Conservation (phyloP, 2,888 invertebrate genomes). For the Ryuthela nishihirai region DNA sequence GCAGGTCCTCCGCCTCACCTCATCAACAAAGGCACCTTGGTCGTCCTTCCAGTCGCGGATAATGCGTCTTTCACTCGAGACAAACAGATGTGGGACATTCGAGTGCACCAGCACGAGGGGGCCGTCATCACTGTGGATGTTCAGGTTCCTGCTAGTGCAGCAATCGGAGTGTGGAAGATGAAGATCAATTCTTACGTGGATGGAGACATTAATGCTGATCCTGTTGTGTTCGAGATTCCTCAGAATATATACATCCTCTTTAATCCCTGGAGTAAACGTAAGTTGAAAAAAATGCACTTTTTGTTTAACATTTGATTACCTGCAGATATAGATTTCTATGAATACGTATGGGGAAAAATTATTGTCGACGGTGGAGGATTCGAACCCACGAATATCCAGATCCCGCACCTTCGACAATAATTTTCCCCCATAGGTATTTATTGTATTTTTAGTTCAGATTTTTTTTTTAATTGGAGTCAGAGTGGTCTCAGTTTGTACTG, state of each 20-base stretch:
- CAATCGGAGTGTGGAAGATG: constrained; percentile 77
- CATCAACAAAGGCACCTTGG: constrained; percentile 63
- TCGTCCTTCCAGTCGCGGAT: constrained; percentile 60
- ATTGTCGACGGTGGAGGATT: too few relatives aligned
- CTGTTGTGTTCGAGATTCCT: constrained; percentile 45
- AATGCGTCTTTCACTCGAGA: constrained; percentile 54
- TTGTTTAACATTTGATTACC: too few relatives aligned
- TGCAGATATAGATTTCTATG: too few relatives aligned
- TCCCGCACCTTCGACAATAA: too few relatives aligned
- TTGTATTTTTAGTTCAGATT: too few relatives aligned
- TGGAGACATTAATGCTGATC: constrained; percentile 53
- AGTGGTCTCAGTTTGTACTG: too few relatives aligned
- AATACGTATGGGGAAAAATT: too few relatives aligned
- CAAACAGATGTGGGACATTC: constrained; percentile 61
- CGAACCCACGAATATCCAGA: too few relatives aligned
- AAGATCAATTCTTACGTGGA: constrained; percentile 66
- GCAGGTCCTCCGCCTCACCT: constrained; percentile 60
- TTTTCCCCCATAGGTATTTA: too few relatives aligned
- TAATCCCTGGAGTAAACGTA: constrained; percentile 39
- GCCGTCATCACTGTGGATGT: constrained; percentile 52
- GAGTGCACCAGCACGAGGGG: constrained; percentile 49
- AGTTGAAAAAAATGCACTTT: neutral
- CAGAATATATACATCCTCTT: constrained; percentile 39
- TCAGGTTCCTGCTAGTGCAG: constrained; percentile 65
- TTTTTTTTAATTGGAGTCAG: too few relatives aligned